Conservation (phyloP, 2,797 vertebrate species). For the Diceros bicornis region DNA sequence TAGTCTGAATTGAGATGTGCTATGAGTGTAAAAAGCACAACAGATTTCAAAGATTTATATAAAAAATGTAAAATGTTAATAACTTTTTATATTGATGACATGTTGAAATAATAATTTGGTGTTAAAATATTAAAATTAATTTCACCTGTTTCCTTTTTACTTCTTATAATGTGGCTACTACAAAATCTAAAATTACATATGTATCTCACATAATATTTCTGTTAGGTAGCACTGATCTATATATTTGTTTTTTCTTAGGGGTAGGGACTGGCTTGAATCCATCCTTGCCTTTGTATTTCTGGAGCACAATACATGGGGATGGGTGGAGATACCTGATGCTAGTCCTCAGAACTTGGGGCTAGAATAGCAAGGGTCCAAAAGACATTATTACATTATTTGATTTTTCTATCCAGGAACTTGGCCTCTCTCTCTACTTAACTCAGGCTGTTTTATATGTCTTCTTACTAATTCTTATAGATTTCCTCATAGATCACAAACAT, state of each 20-base stretch:
- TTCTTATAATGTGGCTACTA: neutral
- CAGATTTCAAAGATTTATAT: slow-evolving; percentile 49
- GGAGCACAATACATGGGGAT: neutral
- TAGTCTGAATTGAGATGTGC: slow-evolving; percentile 11
- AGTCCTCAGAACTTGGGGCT: slow-evolving; percentile 22
- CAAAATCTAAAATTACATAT: slow-evolving; percentile 53
- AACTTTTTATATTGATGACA: slow-evolving; percentile 4
- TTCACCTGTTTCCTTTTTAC: neutral
- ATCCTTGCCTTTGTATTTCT: slow-evolving; percentile 55
- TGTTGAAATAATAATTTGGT: neutral
- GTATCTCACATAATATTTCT: slow-evolving; percentile 10
- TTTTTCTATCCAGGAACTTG: slow-evolving; percentile 42
- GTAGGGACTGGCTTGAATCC: neutral
- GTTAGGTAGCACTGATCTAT: neutral
- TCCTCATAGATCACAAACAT: slow-evolving; percentile 44
- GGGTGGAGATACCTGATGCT: neutral
- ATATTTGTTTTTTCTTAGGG: slow-evolving; percentile 38
- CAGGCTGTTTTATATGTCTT: neutral
- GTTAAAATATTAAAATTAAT: slow-evolving; percentile 46
- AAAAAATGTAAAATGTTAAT: slow-evolving; percentile 56
- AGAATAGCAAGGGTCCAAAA: neutral
- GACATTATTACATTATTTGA: slow-evolving; percentile 10
- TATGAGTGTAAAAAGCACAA: slow-evolving; percentile 1
- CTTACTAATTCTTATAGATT: slow-evolving; percentile 33
- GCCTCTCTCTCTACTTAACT: slow-evolving; percentile 15